These are phyloP conservation scores for Cossypha dichroa DNA, from an alignment of 2,797 vertebrate genomes.

Conservation along the genomic window DNA sequence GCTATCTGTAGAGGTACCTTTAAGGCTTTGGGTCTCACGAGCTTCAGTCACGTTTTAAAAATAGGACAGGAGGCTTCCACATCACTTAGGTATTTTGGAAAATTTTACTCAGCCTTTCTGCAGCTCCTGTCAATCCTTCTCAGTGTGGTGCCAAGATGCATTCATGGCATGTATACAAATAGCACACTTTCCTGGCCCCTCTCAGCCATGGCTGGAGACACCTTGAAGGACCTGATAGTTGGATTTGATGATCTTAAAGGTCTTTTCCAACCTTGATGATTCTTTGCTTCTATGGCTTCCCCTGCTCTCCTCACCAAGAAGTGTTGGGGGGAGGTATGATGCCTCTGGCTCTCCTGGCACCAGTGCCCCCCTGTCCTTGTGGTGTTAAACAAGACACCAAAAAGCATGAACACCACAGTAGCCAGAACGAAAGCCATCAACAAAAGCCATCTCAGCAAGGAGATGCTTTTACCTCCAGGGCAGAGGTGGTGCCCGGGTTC, in stretches of 20 bases:
- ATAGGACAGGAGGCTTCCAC: constrained; percentile 52
- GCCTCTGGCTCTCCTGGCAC: neutral
- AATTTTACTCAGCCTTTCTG: constrained; percentile 63
- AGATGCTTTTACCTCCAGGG: neutral
- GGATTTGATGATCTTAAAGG: neutral
- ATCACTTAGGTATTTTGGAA: constrained; percentile 61
- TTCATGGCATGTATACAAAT: neutral
- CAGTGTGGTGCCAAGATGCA: neutral
- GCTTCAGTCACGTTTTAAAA: constrained; percentile 56
- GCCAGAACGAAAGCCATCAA: neutral
- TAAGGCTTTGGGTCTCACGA: constrained; percentile 12
- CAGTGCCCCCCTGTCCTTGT: neutral
- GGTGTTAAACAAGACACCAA: neutral
- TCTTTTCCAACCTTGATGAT: neutral
- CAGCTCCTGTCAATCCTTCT: constrained; percentile 60
- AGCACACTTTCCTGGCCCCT: neutral
- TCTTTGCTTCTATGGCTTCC: neutral
- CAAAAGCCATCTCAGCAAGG: neutral
- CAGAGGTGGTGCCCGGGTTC: rapidly evolving
- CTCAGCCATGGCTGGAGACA: neutral
- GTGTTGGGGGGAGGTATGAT: rapidly evolving
- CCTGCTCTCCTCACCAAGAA: neutral
- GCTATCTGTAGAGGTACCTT: constrained; percentile 26
- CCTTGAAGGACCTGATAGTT: neutral
- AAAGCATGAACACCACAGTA: neutral